Evolutionary conservation across 2,888 invertebrate species (phyloP), one percentile per base, ranked within the genome.

Genomic region (Tetranychus truncatus): DNA sequence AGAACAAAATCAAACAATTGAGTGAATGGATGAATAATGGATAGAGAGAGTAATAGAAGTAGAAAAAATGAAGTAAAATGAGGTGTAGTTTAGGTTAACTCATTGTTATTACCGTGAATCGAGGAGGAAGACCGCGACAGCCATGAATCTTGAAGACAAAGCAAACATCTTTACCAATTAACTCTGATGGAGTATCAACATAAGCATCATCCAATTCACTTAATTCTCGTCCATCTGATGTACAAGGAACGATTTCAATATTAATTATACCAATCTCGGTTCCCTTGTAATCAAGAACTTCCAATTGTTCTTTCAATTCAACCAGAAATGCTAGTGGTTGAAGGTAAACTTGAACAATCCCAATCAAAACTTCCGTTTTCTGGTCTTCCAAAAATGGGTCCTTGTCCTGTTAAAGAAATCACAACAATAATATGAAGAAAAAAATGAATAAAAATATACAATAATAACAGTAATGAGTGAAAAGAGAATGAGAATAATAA

Each of bases 321-420:
- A 86, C 82, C 80, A 83, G 81, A 80, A 84, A 85, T 4, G 85
- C 83, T 65, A 86, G 78, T 20, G 85, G 83, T 78, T 85, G 84
- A 15, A 86, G 81, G 81, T 84, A 85, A n/a, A 86, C 82, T 77
- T 85, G 84, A 3, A 82, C 84, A 71, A 82, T 83, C 21, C 86
- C 86, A 74, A 86, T 83, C 77, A 83, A 83, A 46, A 83, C 83
- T 72, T 84, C 84, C 1, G 82, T 45, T 74, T 84, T 82, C 15
- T 82, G 81, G 74, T 85, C 84, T 79, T 86, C 86, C 75, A 82
- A 80, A 80, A 86, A 86, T 6, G 86, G 86, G 80, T 86, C 86
- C 72, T 72, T 55, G 20, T 77, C 76, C 75, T 77, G 44, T 45
- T 21, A 71, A 34, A 71, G 44, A 72, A 66, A n/a, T 21, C 73